Evolutionary conservation across 1,140 invertebrate species (phyloP), one percentile per base, ranked within the genome.

Genomic region (Aphaenogaster floridana): DNA sequence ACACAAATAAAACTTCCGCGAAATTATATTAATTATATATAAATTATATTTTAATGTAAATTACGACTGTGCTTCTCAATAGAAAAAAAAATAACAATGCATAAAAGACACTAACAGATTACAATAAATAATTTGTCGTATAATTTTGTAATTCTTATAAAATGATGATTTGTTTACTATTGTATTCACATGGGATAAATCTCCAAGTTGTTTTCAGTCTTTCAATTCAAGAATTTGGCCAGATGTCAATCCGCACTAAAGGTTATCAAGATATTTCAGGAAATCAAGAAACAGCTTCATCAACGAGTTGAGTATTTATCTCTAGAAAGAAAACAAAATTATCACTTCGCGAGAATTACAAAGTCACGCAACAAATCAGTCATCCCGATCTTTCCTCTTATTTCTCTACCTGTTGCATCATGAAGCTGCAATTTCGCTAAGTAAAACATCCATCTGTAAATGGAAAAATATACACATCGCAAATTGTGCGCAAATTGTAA

Each of bases 351-450:
- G 1, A 66, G 13, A 21, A 39, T 21, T 66, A 66, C 17, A 17
- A 66, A 52, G 17, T 57, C 36, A 54, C 36, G 36, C 45, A 64
- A 79, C 17, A 63, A 64, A 79, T 57, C 59, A 78, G 64, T 45
- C 28, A 48, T 66, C 17, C 6, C 17, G 28, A 61, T 45, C 28
- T 78, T 48, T 39, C 39, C 15, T 64, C 1, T 4, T 5, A 15
- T 76, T 78, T 45, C 8, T 78, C 28, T 66, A 79, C 45, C 45
- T 79, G 59, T 78, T 78, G 78, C 63, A 57, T 45, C 21, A 17
- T 6, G 15, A 50, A 69, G 50, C 7, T 57, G 64, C 13, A 81
- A 81, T 42, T 69, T 69, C 50, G 21, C 11, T n/a, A 36, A 17
- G 8, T 13, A 52, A 54, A 69, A 68, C 13, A 17, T 80, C 15